Evolutionary conservation across 2,113 vertebrate genomes (phyloP), one percentile per base, ranked within the genome.

Genomic region (Notarius lentiginosus): DNA sequence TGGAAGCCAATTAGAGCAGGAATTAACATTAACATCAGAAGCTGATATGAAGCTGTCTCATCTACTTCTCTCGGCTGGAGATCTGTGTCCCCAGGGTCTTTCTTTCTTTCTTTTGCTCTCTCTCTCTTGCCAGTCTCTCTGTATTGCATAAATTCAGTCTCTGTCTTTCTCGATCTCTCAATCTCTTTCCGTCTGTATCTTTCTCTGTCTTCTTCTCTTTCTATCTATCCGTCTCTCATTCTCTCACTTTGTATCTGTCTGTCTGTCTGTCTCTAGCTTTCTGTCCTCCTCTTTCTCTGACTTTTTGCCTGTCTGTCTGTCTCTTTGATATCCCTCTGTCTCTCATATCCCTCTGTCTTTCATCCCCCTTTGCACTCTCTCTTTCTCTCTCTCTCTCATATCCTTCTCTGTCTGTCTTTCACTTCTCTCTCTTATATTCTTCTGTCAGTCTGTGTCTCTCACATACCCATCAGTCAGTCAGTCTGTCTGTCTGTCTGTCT

Each of bases 1-100:
- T 94, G 90, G 94, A 94, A 95, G 95, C 94, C 93, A 96, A 96
- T 96, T 96, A 95, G 92, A 90, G 91, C 91, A 90, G 92, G 90
- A 93, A 94, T 94, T 93, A 88, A 95, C 94, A 96, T 95, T 79
- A 79, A 94, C 94, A 96, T 96, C 95, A 95, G 92, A 92, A 91
- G 93, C 94, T 95, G 93, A 95, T 94, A 94, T 93, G 92, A 92
- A 94, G 94, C 90, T 94, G 93, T 93, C 94, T 94, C 93, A 95
- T 94, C 94, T 95, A 79, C 75, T 79, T 58, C 63, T 87, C 30
- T 58, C 60, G 53, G 80, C 70, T 75, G 80, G 58, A 63, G 56
- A 56, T 24, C 27, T 60, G 1, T 77, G 65, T 77, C 82, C 82
- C 82, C 77, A 63, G 56, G 87, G 80, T 27, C 63, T 56, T 7